Percentiles rank a stretch among this genome's conserved stretches.
These are phyloP conservation scores for Pangasianodon gigas DNA, from an alignment of 2,113 vertebrate species.

Conservation along the genomic window DNA sequence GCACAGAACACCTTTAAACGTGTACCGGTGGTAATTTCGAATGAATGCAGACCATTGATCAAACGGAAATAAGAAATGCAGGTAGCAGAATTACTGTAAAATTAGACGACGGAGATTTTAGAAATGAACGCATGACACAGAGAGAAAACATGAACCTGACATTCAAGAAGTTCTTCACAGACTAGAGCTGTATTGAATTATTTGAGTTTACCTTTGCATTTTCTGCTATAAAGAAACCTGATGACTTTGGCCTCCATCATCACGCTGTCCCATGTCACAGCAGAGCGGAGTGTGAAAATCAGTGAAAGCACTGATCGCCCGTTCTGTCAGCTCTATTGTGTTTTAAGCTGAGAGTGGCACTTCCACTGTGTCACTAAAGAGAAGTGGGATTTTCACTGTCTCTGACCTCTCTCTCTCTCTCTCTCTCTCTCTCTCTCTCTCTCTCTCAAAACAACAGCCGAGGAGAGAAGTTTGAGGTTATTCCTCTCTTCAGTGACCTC, in stretches of 20 bases:
- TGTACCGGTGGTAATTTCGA: background rate
- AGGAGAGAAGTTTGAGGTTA: background rate
- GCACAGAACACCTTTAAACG: background rate
- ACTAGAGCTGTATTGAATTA: background rate
- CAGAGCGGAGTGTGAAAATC: constrained; percentile 37
- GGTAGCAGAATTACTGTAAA: background rate
- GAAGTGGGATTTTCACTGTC: constrained; percentile 70
- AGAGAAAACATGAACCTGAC: background rate
- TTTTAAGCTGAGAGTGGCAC: constrained; percentile 71
- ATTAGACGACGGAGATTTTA: background rate
- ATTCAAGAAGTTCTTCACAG: background rate
- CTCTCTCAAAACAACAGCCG: background rate
- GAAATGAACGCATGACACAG: background rate
- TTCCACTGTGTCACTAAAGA: constrained; percentile 70
- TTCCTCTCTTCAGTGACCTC: background rate
- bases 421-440: constrained; percentile 42
- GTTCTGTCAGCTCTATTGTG: constrained; percentile 64
- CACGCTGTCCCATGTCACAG: constrained; percentile 32
- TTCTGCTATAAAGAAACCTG: constrained; percentile 65
- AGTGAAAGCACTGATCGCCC: constrained; percentile 15
- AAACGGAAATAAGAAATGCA: background rate
- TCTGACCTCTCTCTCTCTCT: constrained; percentile 50
- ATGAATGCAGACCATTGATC: too few species aligned
- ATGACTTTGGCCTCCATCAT: constrained; percentile 69
- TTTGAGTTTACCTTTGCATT: constrained; percentile 70